Base-by-base conservation (phyloP, 2,113 vertebrate genomes). In the Pseudopipra pipra region DNA sequence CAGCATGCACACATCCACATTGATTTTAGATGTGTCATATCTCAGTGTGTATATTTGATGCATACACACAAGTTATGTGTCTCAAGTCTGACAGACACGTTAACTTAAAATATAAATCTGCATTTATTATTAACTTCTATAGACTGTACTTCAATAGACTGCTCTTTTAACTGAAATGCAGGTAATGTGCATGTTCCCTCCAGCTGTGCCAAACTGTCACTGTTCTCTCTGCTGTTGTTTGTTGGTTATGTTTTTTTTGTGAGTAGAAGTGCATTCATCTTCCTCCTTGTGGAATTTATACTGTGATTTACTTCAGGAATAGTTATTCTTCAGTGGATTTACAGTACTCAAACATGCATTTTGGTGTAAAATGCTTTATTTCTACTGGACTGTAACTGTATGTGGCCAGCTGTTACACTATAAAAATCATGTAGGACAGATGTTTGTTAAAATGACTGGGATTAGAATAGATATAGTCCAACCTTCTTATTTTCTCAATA, bases 401-500 rank as follows among this genome's bases (percentile, higher is more conserved):
- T 55, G n/a, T 56, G 62, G 33, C 54, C 89, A 66, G 94, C 85
- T 96, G 85, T 87, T 89, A 30, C 37, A 16, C n/a, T 33, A 12
- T 49, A 77, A 27, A 76, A 85, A 43, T 31, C 49, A 43, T 8
- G 27, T 31, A 59, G 85, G 74, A 85, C 87, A 79, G 79, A 90
- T 95, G 84, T 66, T 96, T 81, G 56, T 81, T 47, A 78, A 63
- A 94, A 85, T 72, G 24, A 52, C 46, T 35, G 10, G 51, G 94
- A 91, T 94, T 93, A 93, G 28, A 83, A 55, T 8, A 76, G 74
- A 75, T 73, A 15, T 0, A 28, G 74, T 83, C 31, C 46, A 90
- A 35, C 72, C 51, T 81, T 72, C 68, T 81, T 49, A 70, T 58
- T 89, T 46, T 93, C 47, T 88, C 46, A 35, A 3, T 13, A 85